phyloP scores from a whole-genome alignment of 2,888 invertebrate genomes.

The Ormyrus nitidulus region DNA sequence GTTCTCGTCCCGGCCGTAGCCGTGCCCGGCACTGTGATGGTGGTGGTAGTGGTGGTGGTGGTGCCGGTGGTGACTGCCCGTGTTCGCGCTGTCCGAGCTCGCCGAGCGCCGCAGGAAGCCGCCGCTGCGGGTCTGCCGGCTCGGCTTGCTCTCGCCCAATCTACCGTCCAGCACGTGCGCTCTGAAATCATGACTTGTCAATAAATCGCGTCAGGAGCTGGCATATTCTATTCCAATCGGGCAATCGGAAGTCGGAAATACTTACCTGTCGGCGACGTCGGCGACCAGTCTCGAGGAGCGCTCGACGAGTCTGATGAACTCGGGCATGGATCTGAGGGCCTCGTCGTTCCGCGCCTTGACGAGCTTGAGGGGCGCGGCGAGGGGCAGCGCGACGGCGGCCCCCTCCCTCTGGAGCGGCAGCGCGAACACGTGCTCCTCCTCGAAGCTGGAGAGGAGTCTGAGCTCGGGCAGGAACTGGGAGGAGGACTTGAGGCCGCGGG shows the following conservation, averaged over 20 bases:
- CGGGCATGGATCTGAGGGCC: slow-evolving; percentile 80
- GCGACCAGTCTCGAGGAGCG: slow-evolving; percentile 85
- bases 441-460: slow-evolving; percentile 88
- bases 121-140: slow-evolving; percentile 66
- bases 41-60: slow-evolving; percentile 77
- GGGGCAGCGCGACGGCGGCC: slow-evolving; percentile 87
- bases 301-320: slow-evolving; percentile 87
- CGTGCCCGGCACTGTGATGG: slow-evolving; percentile 73
- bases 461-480: slow-evolving; percentile 90
- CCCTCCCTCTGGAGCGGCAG: slow-evolving; percentile 88
- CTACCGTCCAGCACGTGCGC: slow-evolving; percentile 89
- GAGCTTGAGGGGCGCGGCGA: slow-evolving; percentile 90
- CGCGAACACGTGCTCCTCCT: slow-evolving; percentile 91
- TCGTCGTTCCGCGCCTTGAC: slow-evolving; percentile 90
- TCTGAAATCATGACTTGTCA: not conserved
- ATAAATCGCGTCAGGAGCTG: not conserved
- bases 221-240: no score
- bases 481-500: slow-evolving; percentile 88
- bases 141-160: slow-evolving; percentile 80
- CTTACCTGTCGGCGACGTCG: slow-evolving; percentile 84
- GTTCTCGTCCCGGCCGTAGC: slow-evolving; percentile 81
- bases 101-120: slow-evolving; percentile 82
- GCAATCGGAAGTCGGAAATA: not conserved
- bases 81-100: slow-evolving; percentile 82
- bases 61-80: slow-evolving; percentile 76